Evolutionary conservation across 2,888 invertebrate genomes (phyloP).

Genomic region (Euclidia mi): DNA sequence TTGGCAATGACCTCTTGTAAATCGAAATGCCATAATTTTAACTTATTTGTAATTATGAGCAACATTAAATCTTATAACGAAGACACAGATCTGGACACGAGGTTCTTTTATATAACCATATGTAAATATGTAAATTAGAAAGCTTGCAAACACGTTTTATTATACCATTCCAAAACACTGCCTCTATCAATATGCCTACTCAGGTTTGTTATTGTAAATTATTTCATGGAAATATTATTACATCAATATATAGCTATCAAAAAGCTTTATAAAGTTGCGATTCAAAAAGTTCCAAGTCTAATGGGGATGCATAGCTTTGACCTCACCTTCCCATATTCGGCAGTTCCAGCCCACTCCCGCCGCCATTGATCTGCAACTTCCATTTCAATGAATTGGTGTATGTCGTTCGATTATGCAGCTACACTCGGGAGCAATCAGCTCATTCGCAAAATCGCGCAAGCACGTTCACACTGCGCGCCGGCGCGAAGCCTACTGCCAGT

Average conservation of each 20-base stretch:
- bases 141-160: constrained; percentile 30
- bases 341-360: constrained; percentile 86
- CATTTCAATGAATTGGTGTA: constrained; percentile 71
- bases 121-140: constrained; percentile 37
- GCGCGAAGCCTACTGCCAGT: constrained; percentile 77
- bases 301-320: constrained; percentile 47
- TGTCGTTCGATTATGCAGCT: constrained; percentile 81
- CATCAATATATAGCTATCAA: not conserved
- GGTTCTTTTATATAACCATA: constrained; percentile 24
- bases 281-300: constrained; percentile 4
- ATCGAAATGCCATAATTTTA: constrained; percentile 69
- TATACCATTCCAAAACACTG: not conserved
- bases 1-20: constrained; percentile 85
- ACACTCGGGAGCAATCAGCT: constrained; percentile 79
- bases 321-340: constrained; percentile 87
- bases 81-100: not conserved
- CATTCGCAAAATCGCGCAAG: constrained; percentile 67
- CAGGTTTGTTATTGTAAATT: not conserved
- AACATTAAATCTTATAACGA: not conserved
- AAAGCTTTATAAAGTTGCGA: not conserved
- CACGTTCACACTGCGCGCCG: constrained; percentile 75
- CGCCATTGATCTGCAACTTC: constrained; percentile 88
- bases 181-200: not conserved
- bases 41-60: constrained; percentile 32
- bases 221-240: too few relatives aligned